Percentiles rank a stretch among this genome's conserved stretches.
These are phyloP conservation scores for Phyllostomus hastatus DNA, from an alignment of 2,113 vertebrate species.

Conservation along the genomic window DNA sequence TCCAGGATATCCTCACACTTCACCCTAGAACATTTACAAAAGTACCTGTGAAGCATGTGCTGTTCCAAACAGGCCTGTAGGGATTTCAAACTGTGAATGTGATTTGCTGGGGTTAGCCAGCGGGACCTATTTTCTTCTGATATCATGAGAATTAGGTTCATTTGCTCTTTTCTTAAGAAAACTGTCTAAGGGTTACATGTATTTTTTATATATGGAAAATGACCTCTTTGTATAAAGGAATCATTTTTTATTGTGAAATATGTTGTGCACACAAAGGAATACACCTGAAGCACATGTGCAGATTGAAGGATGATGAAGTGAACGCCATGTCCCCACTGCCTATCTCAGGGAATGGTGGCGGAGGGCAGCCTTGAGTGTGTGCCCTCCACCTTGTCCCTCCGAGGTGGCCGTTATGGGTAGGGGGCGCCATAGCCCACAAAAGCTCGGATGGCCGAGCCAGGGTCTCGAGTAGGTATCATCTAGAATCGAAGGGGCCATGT, in stretches of 20 bases:
- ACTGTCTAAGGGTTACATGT: background rate
- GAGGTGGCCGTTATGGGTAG: background rate
- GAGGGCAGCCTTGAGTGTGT: accelerated
- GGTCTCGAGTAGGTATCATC: background rate
- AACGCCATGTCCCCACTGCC: background rate
- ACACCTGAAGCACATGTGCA: background rate
- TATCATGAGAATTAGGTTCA: background rate
- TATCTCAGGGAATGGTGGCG: background rate
- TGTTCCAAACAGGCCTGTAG: background rate
- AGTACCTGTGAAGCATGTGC: background rate
- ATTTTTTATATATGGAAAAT: background rate
- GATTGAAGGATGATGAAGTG: background rate
- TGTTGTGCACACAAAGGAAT: background rate
- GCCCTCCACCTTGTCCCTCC: background rate
- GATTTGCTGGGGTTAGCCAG: background rate
- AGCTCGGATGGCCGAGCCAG: background rate
- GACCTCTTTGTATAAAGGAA: background rate
- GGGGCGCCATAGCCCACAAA: background rate
- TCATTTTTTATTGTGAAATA: background rate
- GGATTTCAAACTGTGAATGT: background rate
- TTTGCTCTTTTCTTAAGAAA: background rate
- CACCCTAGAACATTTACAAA: background rate
- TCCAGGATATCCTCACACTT: background rate
- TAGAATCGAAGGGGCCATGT: background rate
- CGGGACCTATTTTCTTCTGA: background rate